phyloP scores from a whole-genome alignment of 2,113 vertebrate species.

The Hylia prasina region DNA sequence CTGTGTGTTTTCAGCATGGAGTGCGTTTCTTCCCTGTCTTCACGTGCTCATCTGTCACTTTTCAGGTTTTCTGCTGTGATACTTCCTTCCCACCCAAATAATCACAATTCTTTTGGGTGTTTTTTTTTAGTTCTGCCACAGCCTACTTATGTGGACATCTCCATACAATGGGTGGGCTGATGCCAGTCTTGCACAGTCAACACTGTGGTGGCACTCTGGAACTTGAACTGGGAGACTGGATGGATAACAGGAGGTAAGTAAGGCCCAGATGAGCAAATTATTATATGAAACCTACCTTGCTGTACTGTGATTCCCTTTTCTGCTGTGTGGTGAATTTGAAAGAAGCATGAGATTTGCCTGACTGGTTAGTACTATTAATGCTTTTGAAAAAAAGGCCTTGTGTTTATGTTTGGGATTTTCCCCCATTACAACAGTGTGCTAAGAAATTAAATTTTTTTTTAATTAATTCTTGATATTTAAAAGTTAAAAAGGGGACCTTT shows the following conservation, averaged over 20 bases:
- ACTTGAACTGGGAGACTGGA: slow-evolving; percentile 96
- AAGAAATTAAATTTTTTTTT: neutral
- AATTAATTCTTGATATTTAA: neutral
- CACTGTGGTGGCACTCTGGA: slow-evolving; percentile 88
- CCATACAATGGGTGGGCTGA: slow-evolving; percentile 89
- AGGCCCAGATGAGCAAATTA: neutral
- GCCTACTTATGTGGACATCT: slow-evolving; percentile 96
- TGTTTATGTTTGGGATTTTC: neutral
- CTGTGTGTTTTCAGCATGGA: neutral
- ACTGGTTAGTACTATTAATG: neutral
- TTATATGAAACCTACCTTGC: neutral
- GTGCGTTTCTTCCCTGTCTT: neutral
- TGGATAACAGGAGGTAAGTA: slow-evolving; percentile 86
- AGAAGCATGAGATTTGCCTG: neutral
- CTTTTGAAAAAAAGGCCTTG: neutral
- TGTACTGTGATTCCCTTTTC: neutral
- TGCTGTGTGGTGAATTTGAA: neutral
- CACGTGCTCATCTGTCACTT: neutral
- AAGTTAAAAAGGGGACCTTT: neutral
- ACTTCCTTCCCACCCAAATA: neutral
- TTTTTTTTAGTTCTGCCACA: slow-evolving; percentile 80
- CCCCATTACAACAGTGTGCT: neutral
- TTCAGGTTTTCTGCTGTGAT: neutral
- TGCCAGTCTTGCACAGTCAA: slow-evolving; percentile 89
- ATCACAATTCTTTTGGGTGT: neutral